Conservation (phyloP, 2,797 vertebrate genomes). For the Scolopax bukidnonensis region DNA sequence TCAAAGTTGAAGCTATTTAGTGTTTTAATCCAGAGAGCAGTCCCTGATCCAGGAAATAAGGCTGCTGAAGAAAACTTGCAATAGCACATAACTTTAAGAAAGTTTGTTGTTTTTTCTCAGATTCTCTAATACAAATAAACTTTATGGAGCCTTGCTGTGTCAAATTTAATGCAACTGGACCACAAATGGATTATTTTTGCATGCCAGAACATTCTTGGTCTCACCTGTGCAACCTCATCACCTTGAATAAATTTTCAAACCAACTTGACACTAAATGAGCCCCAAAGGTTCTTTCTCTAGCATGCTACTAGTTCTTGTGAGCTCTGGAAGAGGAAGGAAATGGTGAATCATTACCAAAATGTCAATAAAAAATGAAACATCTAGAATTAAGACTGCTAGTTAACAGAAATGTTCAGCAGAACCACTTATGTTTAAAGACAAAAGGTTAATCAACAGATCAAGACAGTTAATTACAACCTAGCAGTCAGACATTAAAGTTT, state of each 20-base stretch:
- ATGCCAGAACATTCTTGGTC: neutral
- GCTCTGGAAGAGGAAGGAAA: neutral
- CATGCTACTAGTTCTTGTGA: neutral
- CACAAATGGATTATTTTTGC: neutral
- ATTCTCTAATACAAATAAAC: neutral
- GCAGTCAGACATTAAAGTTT: neutral
- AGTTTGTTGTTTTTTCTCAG: neutral
- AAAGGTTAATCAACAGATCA: neutral
- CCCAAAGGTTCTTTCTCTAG: neutral
- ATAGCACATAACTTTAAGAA: neutral
- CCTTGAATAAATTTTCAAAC: neutral
- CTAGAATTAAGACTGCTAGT: neutral
- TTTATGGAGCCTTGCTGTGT: neutral
- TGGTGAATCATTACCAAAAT: neutral
- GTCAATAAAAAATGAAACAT: neutral
- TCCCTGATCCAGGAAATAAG: neutral
- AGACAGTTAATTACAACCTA: neutral
- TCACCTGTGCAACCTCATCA: neutral
- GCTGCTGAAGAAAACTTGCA: neutral
- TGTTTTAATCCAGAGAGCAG: neutral
- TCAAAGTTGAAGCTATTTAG: neutral
- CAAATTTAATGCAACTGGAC: neutral
- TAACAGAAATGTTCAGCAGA: neutral
- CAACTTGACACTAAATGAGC: neutral
- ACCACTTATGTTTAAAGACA: neutral